Base-by-base conservation (phyloP, 2,888 invertebrate species). In the Philereme transversata region DNA sequence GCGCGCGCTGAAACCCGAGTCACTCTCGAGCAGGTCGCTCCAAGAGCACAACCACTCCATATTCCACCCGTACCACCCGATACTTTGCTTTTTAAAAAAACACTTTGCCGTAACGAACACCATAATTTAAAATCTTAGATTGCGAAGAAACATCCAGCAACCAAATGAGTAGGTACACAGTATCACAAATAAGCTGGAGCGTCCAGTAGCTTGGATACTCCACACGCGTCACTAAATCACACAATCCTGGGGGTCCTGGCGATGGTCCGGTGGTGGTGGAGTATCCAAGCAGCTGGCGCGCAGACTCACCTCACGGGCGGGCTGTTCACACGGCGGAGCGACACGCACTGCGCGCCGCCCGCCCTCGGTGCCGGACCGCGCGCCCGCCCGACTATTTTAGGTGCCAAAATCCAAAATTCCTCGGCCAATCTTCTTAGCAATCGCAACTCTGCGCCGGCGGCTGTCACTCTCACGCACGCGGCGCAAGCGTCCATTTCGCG, bases 301-400 rank as follows among this genome's bases (percentile, higher is more conserved):
- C 72, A 73, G 74, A 86, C 87, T 87, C 87, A 91, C 91, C 91
- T 90, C 89, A 84, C 87, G 86, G 82, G 86, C 91, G 90, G 87
- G 91, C 87, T 91, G 83, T 91, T 90, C 87, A 86, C 84, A 88
- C 91, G 92, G 92, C 92, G 92, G 92, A 92, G 92, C 92, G 92
- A 86, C 92, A 86, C 91, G 91, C 91, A 92, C 91, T 91, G 90
- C 86, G 86, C 82, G 79, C 81, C 81, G 82, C 83, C 85, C 84
- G 83, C 85, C 85, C 86, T 79, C 78, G 81, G 76, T 74, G 74
- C 77, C 76, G 73, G 78, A 72, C 83, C 84, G 84, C 85, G 81
- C 85, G 83, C 86, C 86, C 88, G 86, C 88, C 83, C 83, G 86
- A 87, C 90, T 91, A 91, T 92, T 92, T 92, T 91, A 84, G 91